Percentiles rank a stretch among this genome's conserved stretches.
Evolutionary conservation across 1,140 invertebrate species (phyloP).

Genomic region (Drosophila lini): DNA sequence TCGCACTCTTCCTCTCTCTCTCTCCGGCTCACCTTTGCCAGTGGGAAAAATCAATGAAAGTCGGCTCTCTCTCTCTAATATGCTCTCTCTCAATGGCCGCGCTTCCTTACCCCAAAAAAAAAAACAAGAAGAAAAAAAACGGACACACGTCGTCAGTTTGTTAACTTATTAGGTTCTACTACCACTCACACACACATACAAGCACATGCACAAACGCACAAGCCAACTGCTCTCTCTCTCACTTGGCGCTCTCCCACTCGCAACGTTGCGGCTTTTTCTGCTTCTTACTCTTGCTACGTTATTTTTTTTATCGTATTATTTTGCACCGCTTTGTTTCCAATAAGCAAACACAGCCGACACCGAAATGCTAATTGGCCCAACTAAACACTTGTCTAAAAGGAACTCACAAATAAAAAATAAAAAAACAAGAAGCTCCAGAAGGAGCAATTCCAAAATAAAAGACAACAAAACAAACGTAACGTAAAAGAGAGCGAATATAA

Average conservation of each 20-base stretch:
- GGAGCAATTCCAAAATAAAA: conserved; percentile 5
- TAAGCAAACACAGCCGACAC: conserved; percentile 48
- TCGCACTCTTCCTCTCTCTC: neutral
- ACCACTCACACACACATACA: conserved; percentile 28
- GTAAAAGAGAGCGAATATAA: conserved; percentile 27
- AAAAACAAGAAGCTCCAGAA: conserved; percentile 6
- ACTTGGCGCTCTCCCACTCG: conserved; percentile 23
- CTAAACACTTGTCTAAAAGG: conserved; percentile 31
- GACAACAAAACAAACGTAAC: conserved; percentile 34
- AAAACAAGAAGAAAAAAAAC: conserved; percentile 21
- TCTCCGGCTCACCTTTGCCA: conserved; percentile 13
- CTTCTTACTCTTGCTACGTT: conserved; percentile 64
- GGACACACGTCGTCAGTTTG: conserved; percentile 71
- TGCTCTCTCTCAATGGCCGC: conserved; percentile 18
- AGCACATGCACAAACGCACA: conserved; percentile 4
- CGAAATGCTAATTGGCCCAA: conserved; percentile 68
- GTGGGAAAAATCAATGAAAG: conserved; percentile 49
- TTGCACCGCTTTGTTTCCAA: conserved; percentile 69
- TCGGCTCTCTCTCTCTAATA: conserved; percentile 20
- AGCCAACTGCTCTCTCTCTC: conserved; percentile 14
- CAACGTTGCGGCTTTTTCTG: conserved; percentile 77
- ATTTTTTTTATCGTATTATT: conserved; percentile 56
- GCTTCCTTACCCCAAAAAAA: conserved; percentile 22
- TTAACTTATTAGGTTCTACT: conserved; percentile 72
- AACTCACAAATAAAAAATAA: conserved; percentile 17